Percentiles rank a stretch among this genome's conserved stretches.
Evolutionary conservation across 2,797 vertebrate genomes (phyloP).

Genomic region (Danio aesculapii): DNA sequence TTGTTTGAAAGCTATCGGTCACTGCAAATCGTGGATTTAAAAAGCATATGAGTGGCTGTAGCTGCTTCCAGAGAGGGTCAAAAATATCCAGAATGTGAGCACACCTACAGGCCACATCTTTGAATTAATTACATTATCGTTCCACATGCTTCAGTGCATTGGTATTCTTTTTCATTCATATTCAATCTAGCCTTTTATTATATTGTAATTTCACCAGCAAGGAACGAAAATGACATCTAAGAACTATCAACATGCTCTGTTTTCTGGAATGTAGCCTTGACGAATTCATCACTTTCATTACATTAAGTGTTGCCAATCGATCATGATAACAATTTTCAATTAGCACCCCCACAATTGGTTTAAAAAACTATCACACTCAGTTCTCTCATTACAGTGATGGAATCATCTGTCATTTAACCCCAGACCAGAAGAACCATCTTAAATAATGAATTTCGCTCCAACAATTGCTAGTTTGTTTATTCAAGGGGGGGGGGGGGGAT

Average conservation of each 20-base stretch:
- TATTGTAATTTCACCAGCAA: conserved; percentile 49
- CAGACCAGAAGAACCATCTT: conserved; percentile 14
- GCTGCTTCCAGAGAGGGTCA: not conserved
- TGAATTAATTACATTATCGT: not conserved
- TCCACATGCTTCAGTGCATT: not conserved
- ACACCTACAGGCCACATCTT: not conserved
- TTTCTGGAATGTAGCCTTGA: conserved; percentile 67
- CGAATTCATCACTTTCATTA: conserved; percentile 69
- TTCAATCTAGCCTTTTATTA: conserved; percentile 44
- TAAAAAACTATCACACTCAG: conserved; percentile 68
- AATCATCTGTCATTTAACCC: conserved; percentile 52
- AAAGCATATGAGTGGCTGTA: not conserved
- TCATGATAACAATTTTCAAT: conserved; percentile 82
- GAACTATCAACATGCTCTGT: conserved; percentile 16
- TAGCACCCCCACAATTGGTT: conserved; percentile 74
- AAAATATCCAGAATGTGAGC: not conserved
- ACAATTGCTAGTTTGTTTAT: not conserved
- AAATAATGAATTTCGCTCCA: not conserved
- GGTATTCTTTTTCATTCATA: conserved; percentile 32
- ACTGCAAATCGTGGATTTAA: conserved; percentile 18
- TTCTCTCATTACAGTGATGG: conserved; percentile 68
- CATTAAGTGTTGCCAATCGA: conserved; percentile 78
- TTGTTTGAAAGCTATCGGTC: not conserved
- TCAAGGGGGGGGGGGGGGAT: not conserved
- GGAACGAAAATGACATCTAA: conserved; percentile 53